Base-by-base conservation (phyloP, 2,797 vertebrate species). In the Alcedo quadribrachys region DNA sequence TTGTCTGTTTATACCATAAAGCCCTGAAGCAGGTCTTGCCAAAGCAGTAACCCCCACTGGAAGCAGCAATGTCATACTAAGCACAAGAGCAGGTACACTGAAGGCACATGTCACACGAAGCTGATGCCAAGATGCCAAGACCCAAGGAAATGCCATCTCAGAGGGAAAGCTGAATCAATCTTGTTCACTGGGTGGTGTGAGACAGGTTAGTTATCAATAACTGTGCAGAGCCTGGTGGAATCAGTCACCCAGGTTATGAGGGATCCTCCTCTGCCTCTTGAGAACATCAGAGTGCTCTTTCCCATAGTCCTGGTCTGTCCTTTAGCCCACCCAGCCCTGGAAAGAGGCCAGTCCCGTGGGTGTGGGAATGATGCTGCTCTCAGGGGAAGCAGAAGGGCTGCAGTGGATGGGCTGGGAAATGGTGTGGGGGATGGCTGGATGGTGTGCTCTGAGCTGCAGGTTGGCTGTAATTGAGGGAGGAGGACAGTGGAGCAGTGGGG, bases 161-260 rank as follows among this genome's bases (percentile, higher is more conserved):
- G 30, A 32, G 9, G 53, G 30, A 81, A 61, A 46, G 13, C 37
- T n/a, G 14, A 42, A 27, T 55, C 28, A 18, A 0, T 35, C 40
- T 57, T 77, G 8, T 60, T 67, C 15, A 75, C 27, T 6, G 24
- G 35, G 8, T 57, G 42, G 15, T 0, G 73, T 48, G 45, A 60
- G 35, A 22, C 8, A 25, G 13, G 5, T 53, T 50, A 20, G 24
- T 30, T 61, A 27, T 5, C 19, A 1, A 0, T 13, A 80, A 27
- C 28, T 21, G 0, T 17, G n/a, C 32, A 43, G 46, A 24, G 25
- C 24, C 19, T 82, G 71, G 19, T 81, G 7, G 8, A 13, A 53
- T 61, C 55, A 28, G n/a, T 27, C n/a, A 55, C 35, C 4, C 6
- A 32, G 33, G 16, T 19, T 27, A 9, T 69, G 30, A 78, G 20